Evolutionary conservation across 2,888 invertebrate species (phyloP).

Genomic region (Quadriops clusia): DNA sequence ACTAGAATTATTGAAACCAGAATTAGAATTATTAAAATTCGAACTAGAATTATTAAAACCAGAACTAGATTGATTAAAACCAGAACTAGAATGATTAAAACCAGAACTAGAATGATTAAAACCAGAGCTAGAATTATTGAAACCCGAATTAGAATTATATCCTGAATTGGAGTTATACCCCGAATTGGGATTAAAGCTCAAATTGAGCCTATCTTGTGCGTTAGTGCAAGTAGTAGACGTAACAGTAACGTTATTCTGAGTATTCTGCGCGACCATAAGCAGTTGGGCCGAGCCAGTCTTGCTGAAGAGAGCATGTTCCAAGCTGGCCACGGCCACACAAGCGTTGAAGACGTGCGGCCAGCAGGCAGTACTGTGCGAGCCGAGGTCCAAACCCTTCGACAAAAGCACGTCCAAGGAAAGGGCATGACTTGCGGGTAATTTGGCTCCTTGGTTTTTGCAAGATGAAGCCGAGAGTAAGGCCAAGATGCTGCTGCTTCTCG

Average conservation of each 20-base stretch:
- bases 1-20: too few relatives aligned
- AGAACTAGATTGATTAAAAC: too few relatives aligned
- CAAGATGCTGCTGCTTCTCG: constrained; percentile 82
- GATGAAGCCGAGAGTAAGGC: constrained; percentile 79
- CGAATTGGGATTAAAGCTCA: constrained; percentile 49
- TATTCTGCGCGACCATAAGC: constrained; percentile 53
- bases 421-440: constrained; percentile 79
- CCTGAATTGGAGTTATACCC: too few relatives aligned
- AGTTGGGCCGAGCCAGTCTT: constrained; percentile 60
- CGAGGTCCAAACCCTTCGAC: constrained; percentile 60
- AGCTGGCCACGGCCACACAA: constrained; percentile 81
- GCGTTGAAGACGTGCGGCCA: constrained; percentile 95
- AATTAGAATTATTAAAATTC: too few relatives aligned
- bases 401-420: constrained; percentile 86
- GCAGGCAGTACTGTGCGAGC: constrained; percentile 84
- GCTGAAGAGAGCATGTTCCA: constrained; percentile 85
- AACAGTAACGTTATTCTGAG: constrained; percentile 48
- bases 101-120: too few relatives aligned
- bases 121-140: too few relatives aligned
- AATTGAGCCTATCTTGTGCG: constrained; percentile 47
- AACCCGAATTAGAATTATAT: too few relatives aligned
- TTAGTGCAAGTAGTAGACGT: constrained; percentile 41
- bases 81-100: too few relatives aligned
- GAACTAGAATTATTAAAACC: too few relatives aligned
- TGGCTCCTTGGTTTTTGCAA: constrained; percentile 67